Base-by-base conservation (phyloP, 2,113 vertebrate genomes). In the Eleginops maclovinus region DNA sequence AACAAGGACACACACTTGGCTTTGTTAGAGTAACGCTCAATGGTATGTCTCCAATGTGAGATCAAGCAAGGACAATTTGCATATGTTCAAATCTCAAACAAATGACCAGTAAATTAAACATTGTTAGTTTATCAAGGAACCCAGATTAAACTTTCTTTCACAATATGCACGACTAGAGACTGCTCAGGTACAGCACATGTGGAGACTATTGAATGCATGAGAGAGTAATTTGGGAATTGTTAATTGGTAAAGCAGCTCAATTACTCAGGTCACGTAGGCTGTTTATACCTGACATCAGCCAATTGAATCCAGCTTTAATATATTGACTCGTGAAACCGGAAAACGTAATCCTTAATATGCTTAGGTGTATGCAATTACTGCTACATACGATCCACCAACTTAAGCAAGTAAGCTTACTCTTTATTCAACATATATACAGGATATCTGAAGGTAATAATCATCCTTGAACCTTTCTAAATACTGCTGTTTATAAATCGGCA, bases 131-230 rank as follows among this genome's bases (percentile, higher is more conserved):
- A 50, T 40, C n/a, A 47, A 47, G 4, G 4, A 16, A 36, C 6
- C 40, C 47, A 31, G 53, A n/a, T 65, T 22, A 40, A 22, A 1
- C 31, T 62, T 53, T 47, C 58, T 59, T 75, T 56, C 44, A 72
- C 56, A 55, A 16, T 41, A 36, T 64, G 12, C 31, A 49, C 72
- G 66, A 70, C 56, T 55, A 75, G 61, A 14, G 62, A 72, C 53
- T 40, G 77, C 11, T 36, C 55, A 63, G 47, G 36, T 60, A 59
- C 44, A 67, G 13, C 16, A 3, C 12, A 54, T 28, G 28, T 51
- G 3, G 36, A 21, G 47, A 56, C 59, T 54, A 31, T 9, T 16
- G 1, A 55, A 56, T 55, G 14, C 40, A 49, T 14, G 46, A 59
- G n/a, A 11, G 8, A 71, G 15, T 8, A 40, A 58, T 11, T 22